phyloP scores from a whole-genome alignment of 2,888 invertebrate species.

The Callimorpha dominula region DNA sequence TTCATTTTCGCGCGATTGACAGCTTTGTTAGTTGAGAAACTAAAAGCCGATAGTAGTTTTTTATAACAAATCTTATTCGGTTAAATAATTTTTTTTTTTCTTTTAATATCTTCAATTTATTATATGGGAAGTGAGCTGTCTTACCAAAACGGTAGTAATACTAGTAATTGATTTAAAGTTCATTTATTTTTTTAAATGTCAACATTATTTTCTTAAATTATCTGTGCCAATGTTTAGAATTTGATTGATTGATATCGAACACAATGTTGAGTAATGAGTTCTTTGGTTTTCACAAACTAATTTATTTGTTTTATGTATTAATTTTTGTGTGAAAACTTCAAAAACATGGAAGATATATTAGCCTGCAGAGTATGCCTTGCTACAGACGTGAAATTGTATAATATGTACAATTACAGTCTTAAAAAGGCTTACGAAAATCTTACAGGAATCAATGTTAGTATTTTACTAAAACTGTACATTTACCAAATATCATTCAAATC shows the following conservation, averaged over 20 bases:
- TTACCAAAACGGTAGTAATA: too few relatives aligned
- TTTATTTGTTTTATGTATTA: constrained; percentile 9
- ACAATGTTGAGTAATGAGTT: neutral
- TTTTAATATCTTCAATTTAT: neutral
- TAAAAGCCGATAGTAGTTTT: neutral
- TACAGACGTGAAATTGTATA: constrained; percentile 66
- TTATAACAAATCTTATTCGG: too few relatives aligned
- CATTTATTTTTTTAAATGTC: neutral
- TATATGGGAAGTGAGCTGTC: neutral
- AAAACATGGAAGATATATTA: constrained; percentile 58
- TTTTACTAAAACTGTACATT: neutral
- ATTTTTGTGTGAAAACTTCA: constrained; percentile 28
- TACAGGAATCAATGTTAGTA: constrained; percentile 65
- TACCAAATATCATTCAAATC: neutral
- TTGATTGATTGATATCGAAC: neutral
- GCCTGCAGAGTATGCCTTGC: constrained; percentile 68
- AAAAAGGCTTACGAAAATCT: constrained; percentile 62
- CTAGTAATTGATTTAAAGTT: too few relatives aligned
- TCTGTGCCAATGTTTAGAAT: constrained; percentile 4
- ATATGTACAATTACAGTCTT: constrained; percentile 63
- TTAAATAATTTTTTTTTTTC: neutral
- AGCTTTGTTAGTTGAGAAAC: neutral
- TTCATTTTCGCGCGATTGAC: neutral
- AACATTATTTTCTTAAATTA: neutral
- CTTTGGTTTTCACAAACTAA: constrained; percentile 14